These are phyloP conservation scores for Cacatua alba DNA, from an alignment of 2,113 vertebrate species.

Conservation along the genomic window DNA sequence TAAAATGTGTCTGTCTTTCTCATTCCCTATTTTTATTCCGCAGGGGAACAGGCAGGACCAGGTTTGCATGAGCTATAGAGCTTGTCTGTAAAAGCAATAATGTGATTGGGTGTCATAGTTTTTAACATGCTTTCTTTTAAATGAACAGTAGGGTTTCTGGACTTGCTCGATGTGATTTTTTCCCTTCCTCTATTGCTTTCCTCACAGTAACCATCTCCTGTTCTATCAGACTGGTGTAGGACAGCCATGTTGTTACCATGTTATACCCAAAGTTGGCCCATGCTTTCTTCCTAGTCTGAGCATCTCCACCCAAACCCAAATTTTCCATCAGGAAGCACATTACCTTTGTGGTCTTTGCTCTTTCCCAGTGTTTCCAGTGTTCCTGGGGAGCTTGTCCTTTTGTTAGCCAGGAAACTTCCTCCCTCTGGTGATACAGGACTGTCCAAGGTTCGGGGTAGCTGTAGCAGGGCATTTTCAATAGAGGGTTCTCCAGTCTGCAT, in stretches of 20 bases:
- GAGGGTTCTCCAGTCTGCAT: background rate
- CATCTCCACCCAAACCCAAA: background rate
- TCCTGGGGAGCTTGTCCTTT: background rate
- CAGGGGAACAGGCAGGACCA: background rate
- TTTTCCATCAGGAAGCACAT: background rate
- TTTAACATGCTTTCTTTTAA: background rate
- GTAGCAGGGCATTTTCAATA: background rate
- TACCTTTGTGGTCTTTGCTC: background rate
- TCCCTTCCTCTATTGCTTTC: background rate
- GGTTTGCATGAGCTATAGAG: background rate
- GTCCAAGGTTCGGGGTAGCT: background rate
- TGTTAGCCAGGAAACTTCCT: background rate
- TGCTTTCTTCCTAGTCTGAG: background rate
- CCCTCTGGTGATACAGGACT: background rate
- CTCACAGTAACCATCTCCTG: background rate
- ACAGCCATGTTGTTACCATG: background rate
- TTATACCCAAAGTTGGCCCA: background rate
- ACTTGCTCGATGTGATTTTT: background rate
- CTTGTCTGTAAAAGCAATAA: conserved; percentile 44
- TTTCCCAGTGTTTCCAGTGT: background rate
- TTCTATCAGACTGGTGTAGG: background rate
- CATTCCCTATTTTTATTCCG: background rate
- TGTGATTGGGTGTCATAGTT: background rate
- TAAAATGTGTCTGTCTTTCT: conserved; percentile 30
- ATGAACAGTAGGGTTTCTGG: background rate